Evolutionary conservation across 2,113 vertebrate species (phyloP), one percentile per base, ranked within the genome.

Genomic region (Alligator mississippiensis): DNA sequence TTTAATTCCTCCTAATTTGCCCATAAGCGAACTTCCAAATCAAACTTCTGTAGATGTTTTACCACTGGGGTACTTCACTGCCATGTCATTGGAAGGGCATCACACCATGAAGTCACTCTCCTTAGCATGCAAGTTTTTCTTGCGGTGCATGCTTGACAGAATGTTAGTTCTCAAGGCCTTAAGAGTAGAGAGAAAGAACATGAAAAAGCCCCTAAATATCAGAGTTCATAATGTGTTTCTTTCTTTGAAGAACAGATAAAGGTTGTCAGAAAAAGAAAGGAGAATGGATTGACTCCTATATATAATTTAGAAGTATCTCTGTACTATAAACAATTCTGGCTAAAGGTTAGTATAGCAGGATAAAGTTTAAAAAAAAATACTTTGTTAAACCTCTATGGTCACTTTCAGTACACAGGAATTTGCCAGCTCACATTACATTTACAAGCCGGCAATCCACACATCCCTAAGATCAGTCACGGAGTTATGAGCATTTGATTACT

Each of bases 311-410:
- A 38, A 85, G 6, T 9, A 38, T 80, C 79, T 88, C 70, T 82
- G 62, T 24, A 30, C 0, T 66, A 25, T 63, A 63, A 63, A 24
- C 22, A 63, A 63, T 25, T 63, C 63, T 68, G 0, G 21, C 59
- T 92, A 93, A 86, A 80, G n/a, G 15, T 27, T 84, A 87, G 28
- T 17, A 90, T 30, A 72, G 90, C n/a, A 89, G 47, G 90, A 87
- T 12, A 4, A 87, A 87, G 22, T 3, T 85, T 87, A 76, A 87
- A 89, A 72, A 72, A 47, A 47, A 93, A 80, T n/a, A 78, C 0
- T 0, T 16, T 88, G 3, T 11, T 27, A 64, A 28, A 15, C 85
- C 58, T 63, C 16, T 55, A 82, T 21, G 84, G 25, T 38, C 22
- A 88, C 22, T 0, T 0, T 87, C 47, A 81, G 82, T 2, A 1